Percentiles rank a stretch among this genome's conserved stretches.
These are phyloP conservation scores for Metridium senile DNA, from an alignment of 92 coral and sea anemone species.

Conservation along the genomic window DNA sequence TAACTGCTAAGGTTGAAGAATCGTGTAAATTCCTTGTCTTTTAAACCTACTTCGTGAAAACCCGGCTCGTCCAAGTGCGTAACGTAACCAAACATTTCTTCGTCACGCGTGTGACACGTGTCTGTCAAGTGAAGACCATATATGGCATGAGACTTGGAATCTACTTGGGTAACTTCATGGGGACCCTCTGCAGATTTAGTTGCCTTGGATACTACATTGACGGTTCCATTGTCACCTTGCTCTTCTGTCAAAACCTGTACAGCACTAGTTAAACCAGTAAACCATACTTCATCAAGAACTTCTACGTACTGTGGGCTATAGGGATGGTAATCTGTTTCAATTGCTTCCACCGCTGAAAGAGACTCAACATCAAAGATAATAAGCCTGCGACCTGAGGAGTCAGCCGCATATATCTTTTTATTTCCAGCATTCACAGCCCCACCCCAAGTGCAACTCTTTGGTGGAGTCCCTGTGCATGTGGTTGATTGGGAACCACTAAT, in stretches of 20 bases:
- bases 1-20: conserved; percentile 56
- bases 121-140: conserved; percentile 61
- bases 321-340: conserved; percentile 42
- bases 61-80: conserved; percentile 71
- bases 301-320: conserved; percentile 57
- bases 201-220: conserved; percentile 51
- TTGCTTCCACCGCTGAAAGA: conserved; percentile 42
- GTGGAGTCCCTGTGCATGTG: conserved; percentile 53
- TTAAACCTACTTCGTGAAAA: conserved; percentile 64
- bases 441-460: conserved; percentile 65
- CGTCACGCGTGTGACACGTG: conserved; percentile 60
- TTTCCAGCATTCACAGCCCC: conserved; percentile 58
- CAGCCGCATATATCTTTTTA: conserved; percentile 57
- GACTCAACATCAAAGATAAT: conserved; percentile 47
- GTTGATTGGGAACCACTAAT: conserved; percentile 45
- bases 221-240: conserved; percentile 70
- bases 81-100: conserved; percentile 56
- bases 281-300: conserved; percentile 60
- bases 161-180: conserved; percentile 41
- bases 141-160: conserved; percentile 15
- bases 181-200: conserved; percentile 40
- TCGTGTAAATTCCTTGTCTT: conserved; percentile 44
- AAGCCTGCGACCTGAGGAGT: conserved; percentile 54
- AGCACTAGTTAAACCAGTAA: conserved; percentile 40
- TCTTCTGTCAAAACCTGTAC: conserved; percentile 59